Percentiles rank a stretch among this genome's conserved stretches.
These are phyloP conservation scores for Apistogramma diplotaenia DNA, from an alignment of 2,113 vertebrate species.

Conservation along the genomic window DNA sequence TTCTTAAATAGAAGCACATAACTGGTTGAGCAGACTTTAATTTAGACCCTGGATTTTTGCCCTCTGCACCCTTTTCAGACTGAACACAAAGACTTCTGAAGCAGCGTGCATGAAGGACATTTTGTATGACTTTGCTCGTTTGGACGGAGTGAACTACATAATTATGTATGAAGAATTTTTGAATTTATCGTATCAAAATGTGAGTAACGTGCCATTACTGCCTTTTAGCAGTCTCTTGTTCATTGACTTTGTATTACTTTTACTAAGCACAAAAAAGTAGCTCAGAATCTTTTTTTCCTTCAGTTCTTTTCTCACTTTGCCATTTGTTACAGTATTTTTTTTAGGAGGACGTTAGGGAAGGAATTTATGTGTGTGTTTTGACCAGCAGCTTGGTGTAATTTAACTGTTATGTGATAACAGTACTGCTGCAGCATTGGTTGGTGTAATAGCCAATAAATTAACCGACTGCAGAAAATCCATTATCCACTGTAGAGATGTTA, in stretches of 20 bases:
- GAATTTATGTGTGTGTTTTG: background rate
- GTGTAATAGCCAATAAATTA: slow-evolving; percentile 29
- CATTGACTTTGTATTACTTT: background rate
- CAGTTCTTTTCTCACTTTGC: background rate
- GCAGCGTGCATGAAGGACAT: background rate
- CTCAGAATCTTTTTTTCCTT: background rate
- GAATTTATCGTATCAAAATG: background rate
- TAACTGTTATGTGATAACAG: background rate
- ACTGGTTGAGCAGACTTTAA: slow-evolving; percentile 10
- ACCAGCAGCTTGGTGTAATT: slow-evolving; percentile 4
- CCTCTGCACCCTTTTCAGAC: slow-evolving; percentile 7
- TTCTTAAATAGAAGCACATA: slow-evolving; percentile 1
- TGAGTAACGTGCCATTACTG: background rate
- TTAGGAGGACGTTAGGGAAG: background rate
- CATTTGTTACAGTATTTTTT: background rate
- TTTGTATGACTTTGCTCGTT: background rate
- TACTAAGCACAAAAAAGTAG: background rate
- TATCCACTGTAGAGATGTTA: background rate
- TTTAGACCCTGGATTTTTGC: slow-evolving; percentile 4
- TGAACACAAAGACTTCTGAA: slow-evolving; percentile 4
- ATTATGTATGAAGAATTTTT: background rate
- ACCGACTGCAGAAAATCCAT: background rate
- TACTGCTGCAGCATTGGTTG: background rate
- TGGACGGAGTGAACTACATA: background rate
- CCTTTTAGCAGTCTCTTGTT: background rate